Evolutionary conservation across 2,113 vertebrate species (phyloP).

Genomic region (Smithornis capensis): DNA sequence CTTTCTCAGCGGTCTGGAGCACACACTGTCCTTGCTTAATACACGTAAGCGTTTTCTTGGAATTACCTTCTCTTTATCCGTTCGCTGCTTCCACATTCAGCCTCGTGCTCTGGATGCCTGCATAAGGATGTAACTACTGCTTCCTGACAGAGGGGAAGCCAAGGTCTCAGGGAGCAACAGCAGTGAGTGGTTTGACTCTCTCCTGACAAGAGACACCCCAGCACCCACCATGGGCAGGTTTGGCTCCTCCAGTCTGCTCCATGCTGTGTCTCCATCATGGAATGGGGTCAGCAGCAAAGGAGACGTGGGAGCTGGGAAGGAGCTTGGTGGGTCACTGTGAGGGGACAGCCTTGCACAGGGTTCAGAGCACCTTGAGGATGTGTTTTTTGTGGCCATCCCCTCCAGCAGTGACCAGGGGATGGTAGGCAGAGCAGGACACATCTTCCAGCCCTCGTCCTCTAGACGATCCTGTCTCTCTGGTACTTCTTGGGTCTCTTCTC

Average conservation of each 20-base stretch:
- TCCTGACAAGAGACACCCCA: not conserved
- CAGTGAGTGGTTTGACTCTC: constrained; percentile 18
- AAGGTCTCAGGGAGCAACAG: not conserved
- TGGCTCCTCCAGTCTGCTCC: not conserved
- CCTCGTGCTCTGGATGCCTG: constrained; percentile 20
- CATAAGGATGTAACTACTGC: constrained; percentile 2
- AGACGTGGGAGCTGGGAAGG: not conserved
- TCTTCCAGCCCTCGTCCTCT: not conserved
- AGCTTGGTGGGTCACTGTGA: fast-evolving
- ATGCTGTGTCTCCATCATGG: not conserved
- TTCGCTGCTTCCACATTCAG: not conserved
- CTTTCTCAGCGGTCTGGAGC: not conserved
- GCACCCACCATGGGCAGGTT: not conserved
- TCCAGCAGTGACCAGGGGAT: not conserved
- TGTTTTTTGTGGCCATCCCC: not conserved
- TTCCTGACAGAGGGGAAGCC: not conserved
- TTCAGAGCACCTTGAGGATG: not conserved
- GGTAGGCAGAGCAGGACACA: not conserved
- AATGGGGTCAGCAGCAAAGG: not conserved
- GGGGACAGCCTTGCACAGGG: not conserved
- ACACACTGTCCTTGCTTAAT: not conserved
- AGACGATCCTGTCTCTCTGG: not conserved
- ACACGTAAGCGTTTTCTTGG: not conserved
- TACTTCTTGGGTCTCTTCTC: not conserved
- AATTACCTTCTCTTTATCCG: not conserved